Conservation (phyloP, 2,113 vertebrate species). For the Neotoma lepida region DNA sequence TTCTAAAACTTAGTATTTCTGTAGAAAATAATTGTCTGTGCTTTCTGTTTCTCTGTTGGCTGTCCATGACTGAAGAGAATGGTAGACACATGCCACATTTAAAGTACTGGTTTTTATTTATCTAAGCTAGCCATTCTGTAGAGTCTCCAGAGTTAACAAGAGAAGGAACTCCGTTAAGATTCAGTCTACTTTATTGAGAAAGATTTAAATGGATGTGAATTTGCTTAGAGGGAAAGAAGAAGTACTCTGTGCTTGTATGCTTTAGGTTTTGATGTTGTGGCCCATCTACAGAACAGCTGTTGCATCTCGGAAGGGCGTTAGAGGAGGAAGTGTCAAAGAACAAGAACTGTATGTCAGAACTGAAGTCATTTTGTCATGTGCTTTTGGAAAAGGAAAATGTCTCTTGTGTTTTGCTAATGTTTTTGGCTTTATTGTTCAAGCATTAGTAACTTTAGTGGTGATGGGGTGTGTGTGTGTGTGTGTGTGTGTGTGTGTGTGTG, state of each 20-base stretch:
- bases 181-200: background rate
- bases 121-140: background rate
- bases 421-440: background rate
- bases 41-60: background rate
- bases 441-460: background rate
- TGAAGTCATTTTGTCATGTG: background rate
- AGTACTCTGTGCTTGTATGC: background rate
- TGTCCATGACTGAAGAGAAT: background rate
- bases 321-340: background rate
- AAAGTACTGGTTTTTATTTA: background rate
- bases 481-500: background rate
- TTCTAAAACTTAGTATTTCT: background rate
- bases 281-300: background rate
- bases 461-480: background rate
- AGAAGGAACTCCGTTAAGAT: constrained; percentile 4
- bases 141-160: background rate
- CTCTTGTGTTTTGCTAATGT: background rate
- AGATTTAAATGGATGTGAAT: background rate
- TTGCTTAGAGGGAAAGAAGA: background rate
- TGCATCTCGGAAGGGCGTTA: background rate
- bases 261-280: background rate
- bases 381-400: constrained; percentile 31
- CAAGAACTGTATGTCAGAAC: background rate
- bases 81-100: background rate
- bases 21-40: background rate